Conservation (phyloP, 1,140 invertebrate species). For the Lordiphosa collinella region DNA sequence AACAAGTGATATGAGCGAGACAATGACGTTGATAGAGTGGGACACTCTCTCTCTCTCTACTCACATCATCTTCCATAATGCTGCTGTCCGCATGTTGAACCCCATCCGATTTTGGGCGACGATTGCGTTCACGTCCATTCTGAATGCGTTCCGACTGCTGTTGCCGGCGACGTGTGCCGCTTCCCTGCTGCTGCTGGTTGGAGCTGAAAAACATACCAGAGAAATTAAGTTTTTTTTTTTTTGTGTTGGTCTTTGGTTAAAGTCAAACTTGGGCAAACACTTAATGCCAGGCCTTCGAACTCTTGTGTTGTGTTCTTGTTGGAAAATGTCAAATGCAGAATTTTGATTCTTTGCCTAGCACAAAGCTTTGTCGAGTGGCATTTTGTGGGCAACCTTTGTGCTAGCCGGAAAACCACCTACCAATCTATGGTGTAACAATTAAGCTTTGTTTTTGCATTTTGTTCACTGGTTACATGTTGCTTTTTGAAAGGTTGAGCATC, state of each 20-base stretch:
- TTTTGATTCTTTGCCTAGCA: conserved; percentile 1
- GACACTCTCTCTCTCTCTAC: conserved; percentile 17
- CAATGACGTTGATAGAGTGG: conserved; percentile 34
- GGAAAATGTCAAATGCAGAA: conserved; percentile 38
- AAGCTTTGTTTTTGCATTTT: conserved; percentile 11
- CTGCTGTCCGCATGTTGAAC: conserved; percentile 77
- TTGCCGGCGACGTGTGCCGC: conserved; percentile 50
- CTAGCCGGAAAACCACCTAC: not conserved
- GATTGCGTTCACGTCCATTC: conserved; percentile 65
- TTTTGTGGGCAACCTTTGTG: conserved; percentile 9
- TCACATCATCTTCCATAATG: conserved; percentile 78
- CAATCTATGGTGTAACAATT: conserved; percentile 11
- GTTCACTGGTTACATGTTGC: conserved; percentile 3
- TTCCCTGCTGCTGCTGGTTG: conserved; percentile 41
- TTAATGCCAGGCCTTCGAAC: conserved; percentile 14
- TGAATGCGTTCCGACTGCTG: conserved; percentile 62
- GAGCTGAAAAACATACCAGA: conserved; percentile 37
- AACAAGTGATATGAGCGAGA: conserved; percentile 26
- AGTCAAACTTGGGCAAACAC: conserved; percentile 21
- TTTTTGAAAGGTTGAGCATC: not conserved
- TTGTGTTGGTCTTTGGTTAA: conserved; percentile 4
- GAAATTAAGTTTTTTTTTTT: conserved; percentile 7
- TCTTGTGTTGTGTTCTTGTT: not conserved
- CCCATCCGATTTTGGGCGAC: conserved; percentile 68
- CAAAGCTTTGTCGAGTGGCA: conserved; percentile 19